phyloP scores from a whole-genome alignment of 2,113 vertebrate genomes.

The Epinephelus cyanopodus region DNA sequence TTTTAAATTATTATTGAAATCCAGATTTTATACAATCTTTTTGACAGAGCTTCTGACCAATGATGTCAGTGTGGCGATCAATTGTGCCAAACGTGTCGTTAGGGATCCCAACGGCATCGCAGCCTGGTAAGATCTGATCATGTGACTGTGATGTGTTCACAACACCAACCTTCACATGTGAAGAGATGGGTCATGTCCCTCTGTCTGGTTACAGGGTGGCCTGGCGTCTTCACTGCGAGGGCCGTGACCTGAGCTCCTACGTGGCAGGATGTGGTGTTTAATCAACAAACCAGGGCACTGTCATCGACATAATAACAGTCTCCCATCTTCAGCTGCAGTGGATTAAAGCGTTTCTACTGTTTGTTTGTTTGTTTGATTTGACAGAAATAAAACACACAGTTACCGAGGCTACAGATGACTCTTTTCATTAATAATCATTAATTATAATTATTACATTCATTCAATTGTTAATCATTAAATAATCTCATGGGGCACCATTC shows the following conservation, averaged over 20 bases:
- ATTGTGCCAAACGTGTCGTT: constrained; percentile 54
- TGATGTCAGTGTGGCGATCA: constrained; percentile 11
- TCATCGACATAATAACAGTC: too few species aligned
- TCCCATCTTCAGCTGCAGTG: not conserved
- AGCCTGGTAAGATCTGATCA: constrained; percentile 57
- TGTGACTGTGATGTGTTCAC: not conserved
- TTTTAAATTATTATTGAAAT: not conserved
- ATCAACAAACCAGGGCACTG: not conserved
- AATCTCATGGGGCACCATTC: too few species aligned
- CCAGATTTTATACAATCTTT: not conserved
- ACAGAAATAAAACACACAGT: not conserved
- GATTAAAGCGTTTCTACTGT: not conserved
- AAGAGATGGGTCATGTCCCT: not conserved
- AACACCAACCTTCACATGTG: not conserved
- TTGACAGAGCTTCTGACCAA: constrained; percentile 36
- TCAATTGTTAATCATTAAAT: too few species aligned
- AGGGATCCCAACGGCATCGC: constrained; percentile 41
- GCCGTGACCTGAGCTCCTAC: constrained; percentile 34
- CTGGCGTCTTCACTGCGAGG: not conserved
- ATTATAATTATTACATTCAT: too few species aligned
- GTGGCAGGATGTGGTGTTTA: constrained; percentile 46
- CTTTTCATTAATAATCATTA: not conserved
- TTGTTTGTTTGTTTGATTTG: not conserved
- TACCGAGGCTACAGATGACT: not conserved
- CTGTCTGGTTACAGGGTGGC: constrained; percentile 64